A percentile compares a stretch with the other conserved stretches of the same genome.
Conservation (phyloP, 2,797 vertebrate species). For the Hypotaenidia philippensis region DNA sequence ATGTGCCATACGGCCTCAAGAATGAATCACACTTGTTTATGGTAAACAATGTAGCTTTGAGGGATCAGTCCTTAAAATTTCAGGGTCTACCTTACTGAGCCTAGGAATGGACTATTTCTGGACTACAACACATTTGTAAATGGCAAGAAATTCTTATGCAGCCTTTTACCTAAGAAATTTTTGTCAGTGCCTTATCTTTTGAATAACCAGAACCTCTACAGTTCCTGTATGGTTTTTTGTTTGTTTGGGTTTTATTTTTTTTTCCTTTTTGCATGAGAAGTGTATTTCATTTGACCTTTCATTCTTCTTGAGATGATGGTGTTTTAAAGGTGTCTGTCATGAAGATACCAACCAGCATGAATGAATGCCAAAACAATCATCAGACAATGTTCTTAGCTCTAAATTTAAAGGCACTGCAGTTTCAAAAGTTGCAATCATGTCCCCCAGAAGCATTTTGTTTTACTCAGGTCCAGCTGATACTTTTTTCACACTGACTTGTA, state of each 20-base stretch:
- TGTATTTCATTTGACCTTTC: slow-evolving; percentile 68
- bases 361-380: slow-evolving; percentile 67
- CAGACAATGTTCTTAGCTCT: slow-evolving; percentile 66
- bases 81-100: slow-evolving; percentile 83
- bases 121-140: slow-evolving; percentile 84
- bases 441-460: slow-evolving; percentile 74
- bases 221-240: slow-evolving; percentile 69
- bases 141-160: slow-evolving; percentile 85
- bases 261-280: slow-evolving; percentile 58
- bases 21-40: slow-evolving; percentile 75
- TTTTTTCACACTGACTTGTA: slow-evolving; percentile 36
- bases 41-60: slow-evolving; percentile 81
- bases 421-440: slow-evolving; percentile 62
- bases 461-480: slow-evolving; percentile 75
- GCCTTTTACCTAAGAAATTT: slow-evolving; percentile 91
- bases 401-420: slow-evolving; percentile 79
- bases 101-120: slow-evolving; percentile 79
- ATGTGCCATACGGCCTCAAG: slow-evolving; percentile 80
- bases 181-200: slow-evolving; percentile 94
- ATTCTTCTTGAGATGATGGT: slow-evolving; percentile 61
- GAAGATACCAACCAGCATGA: slow-evolving; percentile 69
- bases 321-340: slow-evolving; percentile 64
- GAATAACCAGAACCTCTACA: slow-evolving; percentile 84
- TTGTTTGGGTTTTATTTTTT: background rate
- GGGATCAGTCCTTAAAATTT: slow-evolving; percentile 81